Evolutionary conservation across 2,888 invertebrate genomes (phyloP), one percentile per base, ranked within the genome.

Genomic region (Hypsopygia costalis): DNA sequence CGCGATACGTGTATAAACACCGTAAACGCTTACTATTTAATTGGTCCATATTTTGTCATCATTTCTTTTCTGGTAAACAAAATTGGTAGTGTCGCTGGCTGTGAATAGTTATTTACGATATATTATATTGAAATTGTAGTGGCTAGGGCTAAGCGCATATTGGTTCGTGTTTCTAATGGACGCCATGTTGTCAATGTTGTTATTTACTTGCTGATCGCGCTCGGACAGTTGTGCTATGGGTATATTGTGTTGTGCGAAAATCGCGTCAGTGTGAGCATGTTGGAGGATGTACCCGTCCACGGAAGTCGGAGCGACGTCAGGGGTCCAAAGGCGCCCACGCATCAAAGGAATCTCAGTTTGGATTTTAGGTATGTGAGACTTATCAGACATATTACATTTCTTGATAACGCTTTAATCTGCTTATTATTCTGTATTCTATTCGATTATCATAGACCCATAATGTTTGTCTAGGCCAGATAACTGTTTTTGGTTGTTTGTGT

Each of bases 261-360:
- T 63, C 58, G 55, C 55, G 58, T 69, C 74, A 69, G 73, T 66
- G 75, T 81, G 83, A 89, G 78, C 65, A 89, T 89, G 89, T 82
- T 89, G 78, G 89, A 89, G 74, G 83, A 89, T 87, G 89, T 89
- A 50, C 89, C 89, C 52, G 78, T 89, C 52, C 89, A 89, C 67
- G 87, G 85, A 61, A 80, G 77, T 70, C 76, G 82, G 47, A 74
- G 76, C 62, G 85, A 86, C 61, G 62, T 71, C 61, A 78, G 70
- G 57, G 73, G 53, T 47, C 44, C 75, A 16, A 85, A 83, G 59
- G 62, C 74, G 50, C 66, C 90, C 46, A 81, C 89, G 39, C 96
- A 97, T 86, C 96, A 96, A 83, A 92, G 96, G 75, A 96, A 97
- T 86, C 92, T 96, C 69, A 96, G 96, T 74, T 90, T 96, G 78